Evolutionary conservation across 2,113 vertebrate species (phyloP), one percentile per base, ranked within the genome.

Genomic region (Coturnix japonica): DNA sequence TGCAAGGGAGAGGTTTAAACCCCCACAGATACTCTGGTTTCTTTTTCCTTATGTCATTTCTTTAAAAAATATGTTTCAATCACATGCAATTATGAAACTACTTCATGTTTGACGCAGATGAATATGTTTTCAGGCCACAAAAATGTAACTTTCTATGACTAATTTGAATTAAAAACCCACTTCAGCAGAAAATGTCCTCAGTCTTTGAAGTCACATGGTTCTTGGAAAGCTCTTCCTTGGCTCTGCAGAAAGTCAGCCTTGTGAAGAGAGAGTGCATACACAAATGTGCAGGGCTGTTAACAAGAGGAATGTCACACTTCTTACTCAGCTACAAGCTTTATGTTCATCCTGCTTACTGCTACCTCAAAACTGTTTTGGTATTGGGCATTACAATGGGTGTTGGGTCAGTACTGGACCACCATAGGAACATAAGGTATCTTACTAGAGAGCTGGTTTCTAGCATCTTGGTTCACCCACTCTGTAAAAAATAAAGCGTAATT

Each of bases 121-220:
- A 95, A 67, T 76, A 93, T 93, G 69, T 92, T 95, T 94, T 95
- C 91, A 92, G 91, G 92, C 87, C 94, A 94, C 91, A 96, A 87
- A 92, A 91, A 95, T 85, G 87, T 87, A 85, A 91, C 89, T 94
- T 95, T 89, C 75, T 94, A 33, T 89, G 95, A 91, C 67, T 69
- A 94, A 94, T 78, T 80, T 65, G 67, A 93, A 93, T 91, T 82
- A 83, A 89, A 93, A 74, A 11, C 72, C 56, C 65, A 69, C 43
- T 94, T 44, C 2, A 6, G 75, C 78, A 95, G 75, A 92, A 87
- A 60, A 81, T 14, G n/a, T 92, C 84, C 76, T 96, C 79, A 64
- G 0, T 66, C 78, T 91, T 77, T 47, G 89, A 84, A 91, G 72
- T 93, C 87, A 89, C 87, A 23, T 87, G 89, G 65, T 78, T 93